Conservation (phyloP, 2,797 vertebrate species). For the Schizopygopsis pylzovi region DNA sequence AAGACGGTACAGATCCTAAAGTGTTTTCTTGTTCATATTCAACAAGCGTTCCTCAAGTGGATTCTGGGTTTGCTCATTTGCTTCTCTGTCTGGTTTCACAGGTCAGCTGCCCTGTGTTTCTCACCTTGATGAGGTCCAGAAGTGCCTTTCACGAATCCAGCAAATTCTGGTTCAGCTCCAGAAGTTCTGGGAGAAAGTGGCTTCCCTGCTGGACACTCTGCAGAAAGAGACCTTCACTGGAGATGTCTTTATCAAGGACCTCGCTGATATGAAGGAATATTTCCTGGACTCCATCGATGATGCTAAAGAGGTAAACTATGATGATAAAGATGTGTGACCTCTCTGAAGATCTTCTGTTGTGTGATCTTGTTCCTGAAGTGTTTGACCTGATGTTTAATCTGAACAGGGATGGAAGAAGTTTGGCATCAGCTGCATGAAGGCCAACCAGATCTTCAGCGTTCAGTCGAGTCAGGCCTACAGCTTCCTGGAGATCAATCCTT, state of each 20-base stretch:
- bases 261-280: not conserved
- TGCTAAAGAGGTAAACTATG: not conserved
- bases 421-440: not conserved
- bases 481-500: slow-evolving; percentile 33
- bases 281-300: not conserved
- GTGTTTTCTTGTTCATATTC: too few relatives aligned
- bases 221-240: not conserved
- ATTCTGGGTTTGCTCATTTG: too few relatives aligned
- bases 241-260: not conserved
- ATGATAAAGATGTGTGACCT: too few relatives aligned
- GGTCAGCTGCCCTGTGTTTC: too few relatives aligned
- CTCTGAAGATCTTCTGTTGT: too few relatives aligned
- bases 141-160: not conserved
- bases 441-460: not conserved
- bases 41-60: too few relatives aligned
- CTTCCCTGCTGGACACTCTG: not conserved
- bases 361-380: too few relatives aligned
- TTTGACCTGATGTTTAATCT: not conserved
- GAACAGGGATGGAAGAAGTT: slow-evolving; percentile 7
- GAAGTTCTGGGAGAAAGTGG: slow-evolving; percentile 18
- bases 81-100: too few relatives aligned
- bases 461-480: slow-evolving; percentile 10
- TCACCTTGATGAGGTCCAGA: slow-evolving; percentile 12
- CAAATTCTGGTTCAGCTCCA: not conserved
- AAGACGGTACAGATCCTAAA: not conserved